Evolutionary conservation across 1,140 invertebrate species (phyloP), one percentile per base, ranked within the genome.

Genomic region (Drosophila takahashii): DNA sequence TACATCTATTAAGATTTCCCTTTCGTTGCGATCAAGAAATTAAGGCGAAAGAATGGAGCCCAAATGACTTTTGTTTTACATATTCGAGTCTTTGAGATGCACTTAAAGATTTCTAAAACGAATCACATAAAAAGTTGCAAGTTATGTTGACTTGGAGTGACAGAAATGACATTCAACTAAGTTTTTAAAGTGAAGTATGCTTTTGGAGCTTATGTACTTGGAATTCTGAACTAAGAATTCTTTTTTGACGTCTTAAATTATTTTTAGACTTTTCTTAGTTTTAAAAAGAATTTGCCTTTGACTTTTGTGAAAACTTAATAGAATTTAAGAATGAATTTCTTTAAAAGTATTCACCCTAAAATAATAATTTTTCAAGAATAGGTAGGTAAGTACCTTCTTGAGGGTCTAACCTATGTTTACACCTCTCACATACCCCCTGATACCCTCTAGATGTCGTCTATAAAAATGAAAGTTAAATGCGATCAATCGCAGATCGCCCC

Each of bases 381-480:
- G 22, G 22, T 22, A n/a, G n/a, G n/a, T n/a, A n/a, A n/a, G n/a
- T n/a, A n/a, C n/a, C 22, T 22, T 22, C 22, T 1, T 22, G 3
- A 22, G 22, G 22, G 22, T 22, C 22, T 22, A 22, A 22, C 22
- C 22, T 22, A 22, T 1, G 22, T 3, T 22, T 22, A 22, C 16
- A 4, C 3, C 41, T 0, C 4, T 11, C 15, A 9, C 22, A 67
- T 32, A 37, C 8, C 50, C 39, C 11, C 0, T 15, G 27, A 22
- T 74, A 74, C 71, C 69, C 50, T 18, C 15, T 54, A 42, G 11
- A 48, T 39, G 22, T 51, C 4, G 42, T 44, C 54, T 54, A 77
- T 77, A 77, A 77, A 77, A 77, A 77, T 77, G 73, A 77, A 77
- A 77, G 73, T 77, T 69, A 67, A 77, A 77, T 53, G 62, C 72